These are phyloP conservation scores for Limnodromus scolopaceus DNA, from an alignment of 2,797 vertebrate genomes.

Conservation along the genomic window DNA sequence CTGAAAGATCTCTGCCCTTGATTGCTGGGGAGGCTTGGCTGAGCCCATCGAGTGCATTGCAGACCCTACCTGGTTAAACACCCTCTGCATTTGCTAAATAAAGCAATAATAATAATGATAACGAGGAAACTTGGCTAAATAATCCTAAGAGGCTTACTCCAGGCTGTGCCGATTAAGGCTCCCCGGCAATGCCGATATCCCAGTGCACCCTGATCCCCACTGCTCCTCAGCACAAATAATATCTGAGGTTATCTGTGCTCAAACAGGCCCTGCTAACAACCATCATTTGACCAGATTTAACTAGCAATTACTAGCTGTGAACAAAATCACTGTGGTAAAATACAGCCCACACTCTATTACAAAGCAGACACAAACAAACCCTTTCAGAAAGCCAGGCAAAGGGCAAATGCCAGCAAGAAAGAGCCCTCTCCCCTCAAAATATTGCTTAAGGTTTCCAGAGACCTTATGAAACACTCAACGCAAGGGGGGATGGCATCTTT, in stretches of 20 bases:
- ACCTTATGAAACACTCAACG: not conserved
- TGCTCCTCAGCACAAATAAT: not conserved
- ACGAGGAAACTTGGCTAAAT: conserved; percentile 39
- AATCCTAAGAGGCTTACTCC: conserved; percentile 56
- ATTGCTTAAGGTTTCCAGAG: not conserved
- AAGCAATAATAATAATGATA: conserved; percentile 19
- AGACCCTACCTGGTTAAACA: not conserved
- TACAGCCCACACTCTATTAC: conserved; percentile 18
- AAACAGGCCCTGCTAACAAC: conserved; percentile 18
- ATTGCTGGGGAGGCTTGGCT: not conserved
- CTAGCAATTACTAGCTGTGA: conserved; percentile 60
- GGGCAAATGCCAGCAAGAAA: conserved; percentile 18
- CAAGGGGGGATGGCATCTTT: not conserved
- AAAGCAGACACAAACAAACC: conserved; percentile 43
- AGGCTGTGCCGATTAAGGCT: not conserved
- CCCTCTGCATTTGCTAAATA: not conserved
- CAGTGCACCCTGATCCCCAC: not conserved
- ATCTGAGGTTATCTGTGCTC: conserved; percentile 30
- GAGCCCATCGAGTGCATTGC: not conserved
- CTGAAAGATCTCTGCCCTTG: not conserved
- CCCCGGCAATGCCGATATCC: not conserved
- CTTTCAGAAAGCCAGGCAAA: not conserved
- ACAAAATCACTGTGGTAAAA: conserved; percentile 33
- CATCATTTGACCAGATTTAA: conserved; percentile 52
- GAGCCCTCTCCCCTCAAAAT: not conserved